Evolutionary conservation across 2,113 vertebrate genomes (phyloP).

Genomic region (Choloepus hoffmanni): DNA sequence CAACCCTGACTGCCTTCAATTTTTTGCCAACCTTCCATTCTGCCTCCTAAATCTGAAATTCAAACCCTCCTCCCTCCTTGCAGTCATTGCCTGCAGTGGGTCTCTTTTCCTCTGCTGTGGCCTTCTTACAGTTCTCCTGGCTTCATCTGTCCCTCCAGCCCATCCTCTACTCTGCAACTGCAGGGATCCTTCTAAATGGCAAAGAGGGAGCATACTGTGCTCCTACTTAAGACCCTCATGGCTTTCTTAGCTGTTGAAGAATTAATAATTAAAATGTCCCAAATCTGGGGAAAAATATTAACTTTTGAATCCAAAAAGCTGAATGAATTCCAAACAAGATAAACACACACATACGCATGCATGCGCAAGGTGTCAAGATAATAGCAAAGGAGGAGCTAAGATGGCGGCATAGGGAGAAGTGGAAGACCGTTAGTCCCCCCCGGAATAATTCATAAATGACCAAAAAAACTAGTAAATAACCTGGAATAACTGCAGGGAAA

Average conservation of each 20-base stretch:
- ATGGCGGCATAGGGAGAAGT: no score
- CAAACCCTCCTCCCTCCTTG: not conserved
- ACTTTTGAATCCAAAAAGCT: no score
- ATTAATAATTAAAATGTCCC: no score
- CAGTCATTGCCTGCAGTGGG: not conserved
- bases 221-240: not conserved
- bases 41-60: not conserved
- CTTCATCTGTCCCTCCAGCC: not conserved
- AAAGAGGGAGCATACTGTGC: not conserved
- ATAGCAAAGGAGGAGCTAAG: no score
- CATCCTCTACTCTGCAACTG: not conserved
- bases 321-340: no score
- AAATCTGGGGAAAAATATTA: no score
- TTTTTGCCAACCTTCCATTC: not conserved
- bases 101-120: not conserved
- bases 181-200: not conserved
- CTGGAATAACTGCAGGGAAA: no score
- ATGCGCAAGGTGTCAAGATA: no score
- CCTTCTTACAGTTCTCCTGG: not conserved
- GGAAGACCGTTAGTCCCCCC: no score
- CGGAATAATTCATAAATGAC: no score
- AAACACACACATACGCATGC: no score
- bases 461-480: no score
- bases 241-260: not conserved
- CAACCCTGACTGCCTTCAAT: not conserved